Evolutionary conservation across 2,888 invertebrate species (phyloP), one percentile per base, ranked within the genome.

Genomic region (Stegophylla sp.): DNA sequence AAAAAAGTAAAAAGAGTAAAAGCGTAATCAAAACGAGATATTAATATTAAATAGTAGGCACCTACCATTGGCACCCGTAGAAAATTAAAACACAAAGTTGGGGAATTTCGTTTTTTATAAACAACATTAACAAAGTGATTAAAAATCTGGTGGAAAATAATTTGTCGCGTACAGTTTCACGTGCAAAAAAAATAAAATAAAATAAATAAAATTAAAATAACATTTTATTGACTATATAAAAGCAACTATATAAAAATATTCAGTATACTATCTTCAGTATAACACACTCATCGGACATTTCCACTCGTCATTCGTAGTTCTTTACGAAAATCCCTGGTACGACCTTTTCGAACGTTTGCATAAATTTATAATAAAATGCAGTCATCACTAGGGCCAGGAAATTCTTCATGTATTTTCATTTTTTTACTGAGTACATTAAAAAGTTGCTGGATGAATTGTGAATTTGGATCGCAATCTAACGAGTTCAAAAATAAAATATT

Each of bases 341-440:
- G 15, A n/a, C n/a, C 28, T 13, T 10, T 5, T 15, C 3, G 23
- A 61, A 28, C 61, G 15, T 61, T 17, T 61, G 12, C 61, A 61
- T 61, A 61, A 61, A 28, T 61, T 61, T 15, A 17, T 28, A 61
- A 61, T 61, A 15, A 61, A 61, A n/a, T n/a, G n/a, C n/a, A n/a
- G n/a, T n/a, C n/a, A n/a, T n/a, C n/a, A n/a, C n/a, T n/a, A n/a
- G n/a, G n/a, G n/a, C n/a, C n/a, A n/a, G n/a, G n/a, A n/a, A n/a
- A n/a, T n/a, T n/a, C n/a, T n/a, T n/a, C n/a, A n/a, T n/a, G n/a
- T n/a, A n/a, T n/a, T n/a, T n/a, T n/a, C n/a, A n/a, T n/a, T n/a
- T n/a, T n/a, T n/a, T n/a, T n/a, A n/a, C n/a, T n/a, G n/a, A n/a
- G n/a, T n/a, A n/a, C n/a, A n/a, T n/a, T n/a, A n/a, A n/a, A n/a